These are phyloP conservation scores for Sphecodes monilicornis DNA, from an alignment of 2,888 invertebrate genomes.

Conservation along the genomic window DNA sequence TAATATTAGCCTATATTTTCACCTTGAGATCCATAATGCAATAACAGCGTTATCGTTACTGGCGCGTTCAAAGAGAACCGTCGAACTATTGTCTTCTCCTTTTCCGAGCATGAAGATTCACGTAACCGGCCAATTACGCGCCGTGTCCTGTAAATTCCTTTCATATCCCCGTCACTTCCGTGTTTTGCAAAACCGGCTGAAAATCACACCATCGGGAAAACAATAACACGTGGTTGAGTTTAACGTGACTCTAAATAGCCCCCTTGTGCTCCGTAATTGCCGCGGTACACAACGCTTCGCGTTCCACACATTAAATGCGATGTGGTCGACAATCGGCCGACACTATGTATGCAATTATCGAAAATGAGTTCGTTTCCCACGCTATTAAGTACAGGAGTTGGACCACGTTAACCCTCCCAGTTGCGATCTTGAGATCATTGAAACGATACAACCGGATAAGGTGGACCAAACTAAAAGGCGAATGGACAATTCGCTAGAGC, in stretches of 20 bases:
- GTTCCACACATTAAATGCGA: not conserved
- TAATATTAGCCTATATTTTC: conserved; percentile 46
- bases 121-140: not conserved
- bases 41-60: not conserved
- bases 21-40: conserved; percentile 50
- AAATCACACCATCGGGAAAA: not conserved
- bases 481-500: too few species aligned
- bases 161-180: not conserved
- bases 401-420: not conserved
- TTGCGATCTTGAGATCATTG: not conserved
- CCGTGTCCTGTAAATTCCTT: not conserved
- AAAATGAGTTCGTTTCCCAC: not conserved
- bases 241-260: not conserved
- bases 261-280: not conserved
- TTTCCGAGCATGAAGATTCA: not conserved
- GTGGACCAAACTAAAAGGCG: too few species aligned
- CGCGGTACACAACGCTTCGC: not conserved
- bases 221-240: not conserved
- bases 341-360: not conserved
- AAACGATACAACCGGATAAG: too few species aligned
- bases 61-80: not conserved
- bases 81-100: not conserved
- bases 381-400: not conserved
- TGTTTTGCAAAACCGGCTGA: not conserved
- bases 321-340: not conserved